Evolutionary conservation across 2,797 vertebrate genomes (phyloP).

Genomic region (Tinamus major): DNA sequence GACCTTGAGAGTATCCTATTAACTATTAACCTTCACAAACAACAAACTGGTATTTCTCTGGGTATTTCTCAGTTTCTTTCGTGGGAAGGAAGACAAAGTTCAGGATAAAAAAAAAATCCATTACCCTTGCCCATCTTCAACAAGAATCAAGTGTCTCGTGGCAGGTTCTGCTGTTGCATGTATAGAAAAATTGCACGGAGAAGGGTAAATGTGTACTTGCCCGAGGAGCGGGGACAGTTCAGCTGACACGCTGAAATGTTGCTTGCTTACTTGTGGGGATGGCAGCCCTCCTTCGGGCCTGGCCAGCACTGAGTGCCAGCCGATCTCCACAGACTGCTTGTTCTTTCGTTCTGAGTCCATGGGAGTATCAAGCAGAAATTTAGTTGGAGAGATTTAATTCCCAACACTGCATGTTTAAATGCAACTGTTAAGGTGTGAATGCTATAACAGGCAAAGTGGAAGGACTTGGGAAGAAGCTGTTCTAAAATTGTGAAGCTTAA

Average conservation of each 20-base stretch:
- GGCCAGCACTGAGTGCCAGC: neutral
- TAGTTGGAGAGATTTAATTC: neutral
- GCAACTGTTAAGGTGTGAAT: neutral
- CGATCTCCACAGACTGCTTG: neutral
- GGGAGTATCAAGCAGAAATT: neutral
- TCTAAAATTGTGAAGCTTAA: neutral
- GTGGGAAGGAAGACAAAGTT: conserved; percentile 8
- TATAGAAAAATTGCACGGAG: neutral
- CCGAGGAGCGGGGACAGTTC: neutral
- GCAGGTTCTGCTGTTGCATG: neutral
- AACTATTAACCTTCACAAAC: conserved; percentile 12
- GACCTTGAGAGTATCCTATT: neutral
- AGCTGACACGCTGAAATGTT: neutral
- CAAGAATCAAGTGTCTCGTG: neutral
- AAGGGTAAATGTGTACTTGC: neutral
- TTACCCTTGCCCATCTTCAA: neutral
- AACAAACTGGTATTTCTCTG: neutral
- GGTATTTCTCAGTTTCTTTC: neutral
- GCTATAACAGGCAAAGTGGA: fast-evolving
- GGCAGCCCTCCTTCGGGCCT: neutral
- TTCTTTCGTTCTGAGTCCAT: neutral
- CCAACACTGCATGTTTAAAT: neutral
- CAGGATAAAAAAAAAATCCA: neutral
- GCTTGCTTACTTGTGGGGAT: neutral
- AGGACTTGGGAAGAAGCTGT: neutral